Base-by-base conservation (phyloP, 1,140 invertebrate genomes). In the Drosophila paulistorum region DNA sequence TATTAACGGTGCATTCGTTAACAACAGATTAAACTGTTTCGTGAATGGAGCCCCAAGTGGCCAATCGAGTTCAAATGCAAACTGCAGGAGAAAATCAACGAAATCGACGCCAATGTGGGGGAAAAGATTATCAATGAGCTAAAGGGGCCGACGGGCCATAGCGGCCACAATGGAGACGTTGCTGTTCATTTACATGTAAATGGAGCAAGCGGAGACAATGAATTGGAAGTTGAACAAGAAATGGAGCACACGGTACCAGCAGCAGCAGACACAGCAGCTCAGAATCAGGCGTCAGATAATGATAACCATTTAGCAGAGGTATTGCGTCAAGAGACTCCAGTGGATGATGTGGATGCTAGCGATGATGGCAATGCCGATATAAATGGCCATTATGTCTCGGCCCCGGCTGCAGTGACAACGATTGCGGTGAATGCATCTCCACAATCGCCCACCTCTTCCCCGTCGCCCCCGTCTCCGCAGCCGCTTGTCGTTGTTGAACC, bases 11-110 rank as follows among this genome's bases (percentile, higher is more conserved):
- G 45, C 55, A 58, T 64, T 65, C 11, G 39, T 81, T 72, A 66
- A 77, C 73, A 66, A 77, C 93, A 95, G 95, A 94, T 95, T 58
- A 98, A 98, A 93, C 91, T 98, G 10, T 98, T 98, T 86, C 94
- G 94, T 83, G 96, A 97, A 92, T 98, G 97, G 97, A 96, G 95
- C 85, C 93, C 94, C 63, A 95, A 94, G 77, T 98, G 97, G 97
- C 94, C 94, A 48, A 93, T 95, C 54, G 94, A 95, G 68, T 96
- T 97, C 68, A 95, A 95, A 82, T 94, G 95, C 35, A 94, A 94
- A 64, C 93, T 97, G n/a, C 89, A 96, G 10, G 93, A 94, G 55
- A 94, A 94, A 64, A 94, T 97, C 30, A 94, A 94, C 59, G 95
- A 95, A 81, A 93, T 95, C 41, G 96, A 97, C 92, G 83, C 94